These are phyloP conservation scores for Yoshiicerus persimilis DNA, from an alignment of 1,140 invertebrate species.

Conservation along the genomic window DNA sequence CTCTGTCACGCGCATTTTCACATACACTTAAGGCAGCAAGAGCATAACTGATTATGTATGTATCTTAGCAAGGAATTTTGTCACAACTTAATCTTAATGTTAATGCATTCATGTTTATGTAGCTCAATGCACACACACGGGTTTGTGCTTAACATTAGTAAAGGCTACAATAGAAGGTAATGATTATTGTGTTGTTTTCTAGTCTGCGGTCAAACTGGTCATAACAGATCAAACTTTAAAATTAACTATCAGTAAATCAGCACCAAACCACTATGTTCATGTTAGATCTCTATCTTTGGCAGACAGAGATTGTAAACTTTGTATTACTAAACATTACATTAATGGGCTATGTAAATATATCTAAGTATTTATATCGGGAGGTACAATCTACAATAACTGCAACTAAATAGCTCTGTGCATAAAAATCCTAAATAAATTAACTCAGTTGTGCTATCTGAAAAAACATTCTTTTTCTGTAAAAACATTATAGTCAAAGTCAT, in stretches of 20 bases:
- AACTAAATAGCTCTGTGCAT: not conserved
- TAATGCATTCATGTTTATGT: not conserved
- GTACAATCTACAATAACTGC: too few relatives aligned
- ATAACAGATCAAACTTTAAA: not conserved
- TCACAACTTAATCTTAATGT: not conserved
- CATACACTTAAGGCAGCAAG: not conserved
- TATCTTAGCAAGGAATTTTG: not conserved
- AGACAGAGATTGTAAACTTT: too few relatives aligned
- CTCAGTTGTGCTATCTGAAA: not conserved
- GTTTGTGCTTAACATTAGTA: not conserved
- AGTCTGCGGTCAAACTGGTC: not conserved
- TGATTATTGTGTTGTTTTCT: not conserved
- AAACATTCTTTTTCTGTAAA: not conserved
- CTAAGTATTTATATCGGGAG: too few relatives aligned
- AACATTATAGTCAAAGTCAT: not conserved
- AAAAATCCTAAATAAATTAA: not conserved
- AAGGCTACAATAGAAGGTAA: not conserved
- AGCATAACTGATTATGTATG: not conserved
- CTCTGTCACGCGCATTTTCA: conserved; percentile 8
- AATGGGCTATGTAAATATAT: too few relatives aligned
- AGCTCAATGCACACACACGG: not conserved
- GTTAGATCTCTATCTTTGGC: too few relatives aligned
- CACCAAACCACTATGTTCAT: too few relatives aligned
- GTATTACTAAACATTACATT: too few relatives aligned
- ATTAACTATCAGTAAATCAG: not conserved